Conservation (phyloP, 2,113 vertebrate genomes). For the Calonectris borealis region DNA sequence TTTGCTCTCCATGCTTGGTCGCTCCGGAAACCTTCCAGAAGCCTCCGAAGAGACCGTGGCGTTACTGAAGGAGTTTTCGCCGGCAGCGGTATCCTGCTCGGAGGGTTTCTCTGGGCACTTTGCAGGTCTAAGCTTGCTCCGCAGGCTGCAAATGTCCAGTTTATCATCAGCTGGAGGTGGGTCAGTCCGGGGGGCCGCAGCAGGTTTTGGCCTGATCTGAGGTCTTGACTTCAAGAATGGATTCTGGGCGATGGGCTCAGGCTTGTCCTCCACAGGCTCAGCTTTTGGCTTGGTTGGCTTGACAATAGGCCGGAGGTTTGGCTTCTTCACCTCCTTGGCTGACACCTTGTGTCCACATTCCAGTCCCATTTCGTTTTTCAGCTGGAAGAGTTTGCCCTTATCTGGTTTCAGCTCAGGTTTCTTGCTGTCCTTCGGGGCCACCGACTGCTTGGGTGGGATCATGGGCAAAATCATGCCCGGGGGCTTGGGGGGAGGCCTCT, state of each 20-base stretch:
- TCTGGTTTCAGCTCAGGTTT: constrained; percentile 84
- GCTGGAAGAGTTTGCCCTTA: constrained; percentile 87
- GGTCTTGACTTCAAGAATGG: constrained; percentile 87
- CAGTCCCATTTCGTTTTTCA: constrained; percentile 94
- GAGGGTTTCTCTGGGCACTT: constrained; percentile 78
- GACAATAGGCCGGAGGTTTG: constrained; percentile 90
- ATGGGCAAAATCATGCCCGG: constrained; percentile 84
- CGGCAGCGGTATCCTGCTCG: constrained; percentile 59
- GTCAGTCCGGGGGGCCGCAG: constrained; percentile 80
- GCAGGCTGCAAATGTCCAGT: constrained; percentile 90
- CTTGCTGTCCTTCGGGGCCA: constrained; percentile 79
- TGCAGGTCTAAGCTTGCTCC: constrained; percentile 92
- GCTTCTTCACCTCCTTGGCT: constrained; percentile 94
- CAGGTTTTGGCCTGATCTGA: constrained; percentile 87
- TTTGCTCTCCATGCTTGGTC: constrained; percentile 66
- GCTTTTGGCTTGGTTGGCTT: constrained; percentile 85
- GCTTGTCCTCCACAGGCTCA: constrained; percentile 84
- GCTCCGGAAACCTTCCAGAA: constrained; percentile 60
- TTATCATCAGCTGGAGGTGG: constrained; percentile 78
- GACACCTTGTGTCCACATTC: constrained; percentile 94
- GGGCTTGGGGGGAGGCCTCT: constrained; percentile 87
- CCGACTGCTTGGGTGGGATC: constrained; percentile 78
- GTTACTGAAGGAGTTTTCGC: constrained; percentile 49
- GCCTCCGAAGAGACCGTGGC: constrained; percentile 35
- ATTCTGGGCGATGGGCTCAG: constrained; percentile 75